Evolutionary conservation across 2,113 vertebrate genomes (phyloP).

Genomic region (Nothoprocta pentlandii): DNA sequence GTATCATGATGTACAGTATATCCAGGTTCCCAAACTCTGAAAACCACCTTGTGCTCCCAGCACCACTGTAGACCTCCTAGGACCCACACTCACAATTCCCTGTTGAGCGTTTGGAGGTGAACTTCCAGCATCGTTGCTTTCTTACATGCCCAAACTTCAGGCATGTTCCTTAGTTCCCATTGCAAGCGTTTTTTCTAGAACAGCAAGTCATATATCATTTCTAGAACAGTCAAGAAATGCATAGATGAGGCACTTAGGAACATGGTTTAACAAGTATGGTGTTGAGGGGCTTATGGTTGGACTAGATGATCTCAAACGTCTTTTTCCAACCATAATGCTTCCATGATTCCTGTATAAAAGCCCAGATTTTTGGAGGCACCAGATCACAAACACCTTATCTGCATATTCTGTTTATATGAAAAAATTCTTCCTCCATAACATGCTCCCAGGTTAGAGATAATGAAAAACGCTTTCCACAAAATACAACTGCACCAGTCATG

Average conservation of each 20-base stretch:
- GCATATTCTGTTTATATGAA: fast-evolving
- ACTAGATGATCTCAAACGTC: too few species aligned
- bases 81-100: neutral
- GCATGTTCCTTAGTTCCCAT: neutral
- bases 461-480: neutral
- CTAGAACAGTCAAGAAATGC: too few species aligned
- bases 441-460: neutral
- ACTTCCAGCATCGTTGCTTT: neutral
- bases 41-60: neutral
- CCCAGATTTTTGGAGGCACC: fast-evolving
- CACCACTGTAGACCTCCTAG: neutral
- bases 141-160: neutral
- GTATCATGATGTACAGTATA: fast-evolving
- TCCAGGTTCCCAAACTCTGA: neutral
- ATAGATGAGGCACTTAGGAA: too few species aligned
- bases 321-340: too few species aligned
- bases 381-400: neutral
- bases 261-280: too few species aligned
- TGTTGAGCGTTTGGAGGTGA: neutral
- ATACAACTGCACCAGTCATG: neutral
- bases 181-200: neutral
- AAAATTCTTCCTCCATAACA: neutral
- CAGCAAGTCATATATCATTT: too few species aligned
- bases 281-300: too few species aligned
- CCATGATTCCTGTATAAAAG: neutral